Evolutionary conservation across 2,113 vertebrate species (phyloP), one percentile per base, ranked within the genome.

Genomic region (Grantiella picta): DNA sequence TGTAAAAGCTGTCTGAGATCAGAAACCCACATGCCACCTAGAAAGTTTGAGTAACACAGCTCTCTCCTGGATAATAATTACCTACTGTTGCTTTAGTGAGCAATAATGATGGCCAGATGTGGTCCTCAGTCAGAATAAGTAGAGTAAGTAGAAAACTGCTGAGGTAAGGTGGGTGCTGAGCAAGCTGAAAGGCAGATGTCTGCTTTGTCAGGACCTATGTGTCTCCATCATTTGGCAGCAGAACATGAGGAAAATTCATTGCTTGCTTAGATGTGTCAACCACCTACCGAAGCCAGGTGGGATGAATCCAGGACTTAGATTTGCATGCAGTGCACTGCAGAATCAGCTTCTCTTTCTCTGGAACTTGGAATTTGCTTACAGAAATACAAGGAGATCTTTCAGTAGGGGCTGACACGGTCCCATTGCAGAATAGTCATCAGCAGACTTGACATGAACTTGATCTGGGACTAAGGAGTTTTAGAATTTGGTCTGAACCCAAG

Each of bases 201-300:
- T 92, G 87, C 93, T 82, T 96, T 83, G 93, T 92, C 82, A 95
- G 93, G 96, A 94, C 77, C 96, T 93, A 86, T 50, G 38, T 53
- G 59, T 73, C 35, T 86, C 36, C n/a, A 35, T 13, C 10, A 1
- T 78, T 81, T 90, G 91, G 80, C 89, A 94, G 42, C 33, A 93
- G 80, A 86, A 80, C 38, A 61, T 0, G 27, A 82, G 54, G 64
- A 72, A 94, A 95, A 95, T 92, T 89, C 76, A 77, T 73, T 89
- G 76, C 92, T 83, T 73, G 12, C 83, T 86, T 83, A 71, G 35
- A 92, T 52, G 52, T 60, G 35, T 90, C 64, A 92, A 86, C 60
- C 59, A 86, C 38, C 76, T 73, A 83, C 23, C 24, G 54, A 92
- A 89, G 86, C 47, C 68, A 86, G 60, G 90, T 86, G 85, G 90